Base-by-base conservation (phyloP, 2,113 vertebrate species). In the Maccullochella peelii region DNA sequence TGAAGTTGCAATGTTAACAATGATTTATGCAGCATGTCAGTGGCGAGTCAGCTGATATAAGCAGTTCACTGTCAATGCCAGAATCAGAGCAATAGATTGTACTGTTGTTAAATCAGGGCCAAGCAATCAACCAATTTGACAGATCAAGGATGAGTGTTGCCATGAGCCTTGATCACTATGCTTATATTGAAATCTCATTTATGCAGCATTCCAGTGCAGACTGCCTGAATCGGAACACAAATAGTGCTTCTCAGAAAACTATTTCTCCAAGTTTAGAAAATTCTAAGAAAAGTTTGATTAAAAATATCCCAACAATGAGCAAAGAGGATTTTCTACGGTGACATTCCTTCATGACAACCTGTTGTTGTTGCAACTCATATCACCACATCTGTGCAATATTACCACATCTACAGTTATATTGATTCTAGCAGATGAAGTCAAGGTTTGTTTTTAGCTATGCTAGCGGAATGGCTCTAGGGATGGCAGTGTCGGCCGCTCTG, bases 181-280 rank as follows among this genome's bases (percentile, higher is more conserved):
- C 68, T 61, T 55, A 80, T 83, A 72, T 54, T 75, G 65, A 85
- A 59, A 86, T 79, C 47, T 72, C 8, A 75, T 85, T 72, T 50
- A 71, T 57, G 16, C 2, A 2, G n/a, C 63, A 40, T 40, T 72
- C 23, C 27, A 67, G 11, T 73, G 18, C 8, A 52, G 59, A 27
- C 8, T 27, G 18, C 23, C 61, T 55, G 74, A 62, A 69, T 74
- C 27, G 65, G 63, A 55, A 65, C 55, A 49, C n/a, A 67, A 55
- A 78, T 42, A 42, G 58, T 54, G 58, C 63, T 54, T 8, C 71
- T 50, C 10, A 5, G 52, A 58, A 59, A 76, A 66, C 38, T 14
- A 27, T 52, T 20, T 42, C 11, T 67, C 27, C 10, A 38, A 21
- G 57, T 63, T 49, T 23, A 23, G 30, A 58, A 52, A 74, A 50